Conservation (phyloP, 2,888 invertebrate species). For the Pelosia muscerda region DNA sequence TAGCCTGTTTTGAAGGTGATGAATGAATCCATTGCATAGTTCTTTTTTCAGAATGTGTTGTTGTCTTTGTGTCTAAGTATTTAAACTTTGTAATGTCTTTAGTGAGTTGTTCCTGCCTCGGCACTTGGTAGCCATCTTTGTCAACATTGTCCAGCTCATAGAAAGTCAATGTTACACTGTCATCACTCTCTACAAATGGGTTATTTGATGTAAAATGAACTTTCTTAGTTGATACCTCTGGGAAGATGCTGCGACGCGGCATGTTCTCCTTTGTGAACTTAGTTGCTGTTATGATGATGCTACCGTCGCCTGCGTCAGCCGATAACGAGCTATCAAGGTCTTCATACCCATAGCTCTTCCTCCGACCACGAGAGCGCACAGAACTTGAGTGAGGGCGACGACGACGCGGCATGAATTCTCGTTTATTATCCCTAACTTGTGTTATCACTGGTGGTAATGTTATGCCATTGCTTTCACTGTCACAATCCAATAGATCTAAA, state of each 20-base stretch:
- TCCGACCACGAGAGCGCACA: conserved; percentile 61
- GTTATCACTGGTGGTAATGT: conserved; percentile 75
- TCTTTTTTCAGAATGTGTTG: conserved; percentile 73
- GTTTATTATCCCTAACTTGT: conserved; percentile 52
- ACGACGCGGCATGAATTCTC: conserved; percentile 62
- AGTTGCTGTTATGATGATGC: conserved; percentile 84
- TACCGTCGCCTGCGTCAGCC: conserved; percentile 86
- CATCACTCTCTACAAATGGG: conserved; percentile 83
- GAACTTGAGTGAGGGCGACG: conserved; percentile 67
- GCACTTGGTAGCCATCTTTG: conserved; percentile 62
- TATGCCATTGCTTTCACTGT: conserved; percentile 71
- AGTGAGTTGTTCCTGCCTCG: conserved; percentile 51
- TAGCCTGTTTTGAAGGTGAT: conserved; percentile 80
- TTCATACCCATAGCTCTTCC: conserved; percentile 80
- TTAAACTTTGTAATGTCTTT: conserved; percentile 80
- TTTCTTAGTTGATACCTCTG: conserved; percentile 74
- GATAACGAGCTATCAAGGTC: conserved; percentile 88
- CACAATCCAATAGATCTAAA: conserved; percentile 40
- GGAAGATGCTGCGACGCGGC: conserved; percentile 79
- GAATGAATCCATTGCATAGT: conserved; percentile 71
- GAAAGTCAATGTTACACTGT: conserved; percentile 81
- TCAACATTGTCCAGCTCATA: conserved; percentile 78
- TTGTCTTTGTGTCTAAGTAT: conserved; percentile 76
- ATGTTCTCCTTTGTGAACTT: conserved; percentile 81
- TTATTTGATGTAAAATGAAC: conserved; percentile 81